phyloP scores from a whole-genome alignment of 2,113 vertebrate genomes.

The Apus apus region DNA sequence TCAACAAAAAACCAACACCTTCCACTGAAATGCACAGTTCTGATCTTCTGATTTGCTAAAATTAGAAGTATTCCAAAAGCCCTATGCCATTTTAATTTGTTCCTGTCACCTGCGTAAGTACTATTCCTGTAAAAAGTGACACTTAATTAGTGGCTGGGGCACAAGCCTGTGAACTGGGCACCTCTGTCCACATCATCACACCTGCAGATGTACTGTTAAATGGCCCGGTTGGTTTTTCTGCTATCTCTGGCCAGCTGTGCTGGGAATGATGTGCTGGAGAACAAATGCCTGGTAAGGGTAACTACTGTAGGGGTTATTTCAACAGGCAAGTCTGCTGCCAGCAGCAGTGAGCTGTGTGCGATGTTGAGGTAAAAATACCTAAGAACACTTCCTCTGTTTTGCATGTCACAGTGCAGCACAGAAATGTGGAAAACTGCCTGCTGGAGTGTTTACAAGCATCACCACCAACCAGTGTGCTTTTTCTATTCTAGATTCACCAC shows the following conservation, averaged over 20 bases:
- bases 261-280: background rate
- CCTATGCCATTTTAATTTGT: background rate
- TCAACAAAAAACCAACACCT: background rate
- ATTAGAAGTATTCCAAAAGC: background rate
- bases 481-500: background rate
- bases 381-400: background rate
- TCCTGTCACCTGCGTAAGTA: background rate
- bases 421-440: background rate
- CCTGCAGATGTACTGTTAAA: background rate
- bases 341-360: background rate
- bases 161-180: background rate
- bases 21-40: background rate
- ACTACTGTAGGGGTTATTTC: background rate
- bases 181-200: background rate
- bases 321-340: background rate
- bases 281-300: accelerated
- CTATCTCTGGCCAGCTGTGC: background rate
- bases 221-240: accelerated
- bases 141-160: background rate
- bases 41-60: background rate
- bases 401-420: accelerated
- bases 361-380: background rate
- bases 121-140: background rate
- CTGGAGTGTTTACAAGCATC: background rate
- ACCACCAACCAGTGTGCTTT: background rate